A percentile compares a stretch with the other conserved stretches of the same genome.
These are phyloP conservation scores for Cantharis nigra DNA, from an alignment of 2,888 invertebrate species.

Conservation along the genomic window DNA sequence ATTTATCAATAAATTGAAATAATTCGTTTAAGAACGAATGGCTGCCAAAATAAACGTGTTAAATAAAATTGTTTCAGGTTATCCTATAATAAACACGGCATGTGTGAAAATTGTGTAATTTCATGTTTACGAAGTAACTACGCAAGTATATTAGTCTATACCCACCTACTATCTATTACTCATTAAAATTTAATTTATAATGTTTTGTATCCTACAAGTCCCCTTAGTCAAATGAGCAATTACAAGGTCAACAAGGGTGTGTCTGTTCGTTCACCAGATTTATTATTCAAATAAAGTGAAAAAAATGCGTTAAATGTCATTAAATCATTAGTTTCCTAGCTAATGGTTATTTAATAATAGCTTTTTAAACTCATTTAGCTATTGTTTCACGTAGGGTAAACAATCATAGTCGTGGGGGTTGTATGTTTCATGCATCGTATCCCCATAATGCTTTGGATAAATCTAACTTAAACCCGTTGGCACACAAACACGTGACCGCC, in stretches of 20 bases:
- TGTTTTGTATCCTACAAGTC: not conserved
- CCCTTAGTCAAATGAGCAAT: conserved; percentile 21
- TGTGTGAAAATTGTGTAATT: not conserved
- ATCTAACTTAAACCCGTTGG: conserved; percentile 14
- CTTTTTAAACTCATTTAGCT: conserved; percentile 45
- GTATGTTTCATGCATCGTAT: not conserved
- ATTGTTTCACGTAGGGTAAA: conserved; percentile 46
- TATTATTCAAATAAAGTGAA: conserved; percentile 29
- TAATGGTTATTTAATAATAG: conserved; percentile 53
- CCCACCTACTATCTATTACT: not conserved
- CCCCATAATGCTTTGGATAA: conserved; percentile 5
- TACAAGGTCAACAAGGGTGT: conserved; percentile 24
- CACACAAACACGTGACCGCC: conserved; percentile 43
- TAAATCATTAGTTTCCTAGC: conserved; percentile 42
- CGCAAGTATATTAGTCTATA: not conserved
- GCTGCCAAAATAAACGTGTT: conserved; percentile 6
- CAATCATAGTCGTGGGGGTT: not conserved
- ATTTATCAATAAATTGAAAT: conserved; percentile 9
- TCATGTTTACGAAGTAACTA: not conserved
- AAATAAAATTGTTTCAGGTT: conserved; percentile 13
- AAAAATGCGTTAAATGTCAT: conserved; percentile 32
- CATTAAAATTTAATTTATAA: not conserved
- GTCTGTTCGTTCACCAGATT: conserved; percentile 18
- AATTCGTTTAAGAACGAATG: not conserved
- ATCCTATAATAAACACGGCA: conserved; percentile 10